phyloP scores from a whole-genome alignment of 35 echinoderm and acorn worm species.

The Hemicentrotus pulcherrimus region DNA sequence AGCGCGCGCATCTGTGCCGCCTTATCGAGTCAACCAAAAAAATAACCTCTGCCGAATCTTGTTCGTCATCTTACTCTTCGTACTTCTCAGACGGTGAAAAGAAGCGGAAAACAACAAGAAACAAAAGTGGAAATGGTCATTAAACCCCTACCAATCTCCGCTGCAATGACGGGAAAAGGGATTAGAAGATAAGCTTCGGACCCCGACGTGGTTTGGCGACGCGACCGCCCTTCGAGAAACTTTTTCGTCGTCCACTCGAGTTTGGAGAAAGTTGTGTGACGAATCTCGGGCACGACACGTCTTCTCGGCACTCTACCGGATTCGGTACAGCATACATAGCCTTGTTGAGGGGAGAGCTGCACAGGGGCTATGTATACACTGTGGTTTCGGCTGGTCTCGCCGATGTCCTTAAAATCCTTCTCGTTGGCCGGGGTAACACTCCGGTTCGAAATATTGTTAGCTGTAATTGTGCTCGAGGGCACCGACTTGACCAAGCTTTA shows the following conservation, averaged over 20 bases:
- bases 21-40: neutral
- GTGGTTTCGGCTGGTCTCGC: neutral
- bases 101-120: constrained; percentile 4
- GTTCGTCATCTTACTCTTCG: neutral
- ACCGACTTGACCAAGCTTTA: neutral
- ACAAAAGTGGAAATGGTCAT: neutral
- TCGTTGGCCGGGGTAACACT: neutral
- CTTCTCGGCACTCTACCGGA: constrained; percentile 23
- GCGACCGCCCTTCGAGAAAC: constrained; percentile 21
- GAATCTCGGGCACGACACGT: constrained; percentile 33
- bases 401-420: neutral
- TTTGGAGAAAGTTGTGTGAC: constrained; percentile 42
- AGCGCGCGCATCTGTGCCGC: constrained; percentile 20
- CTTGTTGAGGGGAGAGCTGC: neutral
- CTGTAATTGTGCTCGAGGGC: neutral
- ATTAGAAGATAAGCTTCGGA: neutral
- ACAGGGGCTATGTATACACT: neutral
- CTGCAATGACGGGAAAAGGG: neutral
- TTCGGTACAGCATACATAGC: constrained; percentile 5
- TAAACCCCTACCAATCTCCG: neutral
- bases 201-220: neutral
- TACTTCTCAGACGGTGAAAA: neutral
- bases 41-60: neutral
- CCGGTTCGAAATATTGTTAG: constrained; percentile 15
- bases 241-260: neutral